phyloP scores from a whole-genome alignment of 2,888 invertebrate species.

The Spodoptera picta region DNA sequence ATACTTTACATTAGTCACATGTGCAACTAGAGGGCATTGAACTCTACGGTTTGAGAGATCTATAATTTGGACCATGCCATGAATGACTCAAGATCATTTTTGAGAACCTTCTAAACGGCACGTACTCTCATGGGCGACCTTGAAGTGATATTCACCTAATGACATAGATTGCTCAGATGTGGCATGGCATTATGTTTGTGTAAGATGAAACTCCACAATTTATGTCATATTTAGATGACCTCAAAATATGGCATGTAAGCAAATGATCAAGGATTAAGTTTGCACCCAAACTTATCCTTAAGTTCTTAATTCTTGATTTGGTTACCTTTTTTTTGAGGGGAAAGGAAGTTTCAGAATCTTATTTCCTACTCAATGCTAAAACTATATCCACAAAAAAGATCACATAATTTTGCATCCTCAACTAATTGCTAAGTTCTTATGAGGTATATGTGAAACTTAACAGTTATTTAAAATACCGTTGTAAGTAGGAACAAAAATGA shows the following conservation, averaged over 20 bases:
- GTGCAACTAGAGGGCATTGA: constrained; percentile 28
- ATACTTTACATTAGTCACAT: constrained; percentile 1
- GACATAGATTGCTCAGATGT: constrained; percentile 36
- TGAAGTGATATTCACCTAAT: constrained; percentile 50
- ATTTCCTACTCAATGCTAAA: too few relatives aligned
- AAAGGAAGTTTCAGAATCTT: too few relatives aligned
- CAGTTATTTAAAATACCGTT: constrained; percentile 15
- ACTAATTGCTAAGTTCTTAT: too few relatives aligned
- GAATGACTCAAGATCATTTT: constrained; percentile 33
- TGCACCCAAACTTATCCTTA: too few relatives aligned
- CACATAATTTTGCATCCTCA: too few relatives aligned
- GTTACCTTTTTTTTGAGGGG: too few relatives aligned
- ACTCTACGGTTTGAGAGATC: constrained; percentile 14
- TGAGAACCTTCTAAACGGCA: constrained; percentile 33
- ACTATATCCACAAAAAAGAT: too few relatives aligned
- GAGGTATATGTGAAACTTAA: not conserved
- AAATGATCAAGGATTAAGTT: too few relatives aligned
- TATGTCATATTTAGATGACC: too few relatives aligned
- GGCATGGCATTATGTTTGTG: not conserved
- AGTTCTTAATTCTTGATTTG: too few relatives aligned
- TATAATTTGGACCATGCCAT: constrained; percentile 25
- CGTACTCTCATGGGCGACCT: constrained; percentile 51
- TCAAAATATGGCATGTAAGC: too few relatives aligned
- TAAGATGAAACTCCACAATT: constrained; percentile 20
- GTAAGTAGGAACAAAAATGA: constrained; percentile 18